Percentiles rank a stretch among this genome's conserved stretches.
Evolutionary conservation across 2,113 vertebrate genomes (phyloP).

Genomic region (Ranitomeya imitator): DNA sequence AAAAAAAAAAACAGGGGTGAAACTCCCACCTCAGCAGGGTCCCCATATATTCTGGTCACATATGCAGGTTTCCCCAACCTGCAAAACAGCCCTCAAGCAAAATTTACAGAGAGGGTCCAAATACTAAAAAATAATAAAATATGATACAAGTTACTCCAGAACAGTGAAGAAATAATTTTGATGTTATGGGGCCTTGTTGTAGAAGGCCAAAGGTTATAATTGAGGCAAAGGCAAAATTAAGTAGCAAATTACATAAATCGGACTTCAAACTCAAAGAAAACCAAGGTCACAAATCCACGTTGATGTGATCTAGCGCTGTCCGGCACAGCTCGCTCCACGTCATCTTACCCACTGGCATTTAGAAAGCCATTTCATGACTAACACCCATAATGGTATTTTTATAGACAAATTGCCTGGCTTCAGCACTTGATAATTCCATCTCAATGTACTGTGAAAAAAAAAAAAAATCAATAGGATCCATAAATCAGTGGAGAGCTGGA

Average conservation of each 20-base stretch:
- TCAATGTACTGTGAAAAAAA: constrained; percentile 19
- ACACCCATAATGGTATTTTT: constrained; percentile 54
- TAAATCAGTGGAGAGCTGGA: constrained; percentile 27
- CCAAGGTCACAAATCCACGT: background rate
- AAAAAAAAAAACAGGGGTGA: background rate
- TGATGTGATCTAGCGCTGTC: background rate
- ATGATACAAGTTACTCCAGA: too few relatives aligned
- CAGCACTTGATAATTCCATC: constrained; percentile 52
- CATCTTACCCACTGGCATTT: constrained; percentile 26
- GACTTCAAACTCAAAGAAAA: background rate
- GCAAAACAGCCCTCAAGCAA: background rate
- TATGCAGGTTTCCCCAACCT: background rate
- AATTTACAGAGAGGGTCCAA: too few relatives aligned
- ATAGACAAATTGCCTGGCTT: constrained; percentile 48
- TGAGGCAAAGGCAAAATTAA: background rate
- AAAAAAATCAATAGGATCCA: constrained; percentile 47
- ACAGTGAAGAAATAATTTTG: too few relatives aligned
- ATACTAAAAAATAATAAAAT: too few relatives aligned
- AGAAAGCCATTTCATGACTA: constrained; percentile 44
- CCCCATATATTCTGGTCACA: background rate
- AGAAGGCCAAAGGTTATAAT: background rate
- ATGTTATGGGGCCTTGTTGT: background rate
- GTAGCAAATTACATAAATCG: background rate
- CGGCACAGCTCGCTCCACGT: background rate
- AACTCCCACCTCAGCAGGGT: background rate